Evolutionary conservation across 2,113 vertebrate species (phyloP), one percentile per base, ranked within the genome.

Genomic region (Callipepla californica): DNA sequence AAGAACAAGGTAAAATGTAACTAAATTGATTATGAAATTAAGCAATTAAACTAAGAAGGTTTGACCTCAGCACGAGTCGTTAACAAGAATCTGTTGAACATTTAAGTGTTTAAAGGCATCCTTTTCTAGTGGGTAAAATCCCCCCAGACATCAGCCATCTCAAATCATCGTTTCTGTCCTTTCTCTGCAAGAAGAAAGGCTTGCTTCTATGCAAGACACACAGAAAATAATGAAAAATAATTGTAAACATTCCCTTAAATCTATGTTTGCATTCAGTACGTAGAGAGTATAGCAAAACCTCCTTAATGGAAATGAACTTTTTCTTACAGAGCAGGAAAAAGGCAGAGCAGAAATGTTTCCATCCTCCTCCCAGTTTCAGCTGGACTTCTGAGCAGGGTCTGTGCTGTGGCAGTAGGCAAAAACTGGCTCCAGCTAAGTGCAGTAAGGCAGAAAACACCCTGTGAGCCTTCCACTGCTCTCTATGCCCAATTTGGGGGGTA

Each of bases 141-240:
- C 30, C 53, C 58, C 20, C 30, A 83, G 47, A 14, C 63, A 72
- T 68, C 36, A 80, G 47, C 16, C 66, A 72, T 70, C 34, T 77
- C 90, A 79, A 92, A 97, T 93, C 67, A 66, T 8, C 23, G 18
- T 34, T 93, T 69, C 7, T 32, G 61, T 40, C 81, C 78, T 66
- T 90, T 72, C 53, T 42, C 47, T 74, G 80, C 65, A 57, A 74
- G 63, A 45, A 42, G 40, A 67, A 25, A 61, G 20, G 26, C 59
- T 57, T 8, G 2, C 23, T 68, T 76, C 58, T 17, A 28, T 16
- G 1, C 23, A 34, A 63, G 13, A 51, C 26, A 28, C 13, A 28
- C 7, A 26, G 13, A 59, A 23, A 67, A 6, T 16, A 47, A 63
- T 25, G 26, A 47, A 21, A 48, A 5, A 5, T 57, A 63, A 67